A percentile compares a stretch with the other conserved stretches of the same genome.
Conservation (phyloP, 2,113 vertebrate species). For the Solea senegalensis region DNA sequence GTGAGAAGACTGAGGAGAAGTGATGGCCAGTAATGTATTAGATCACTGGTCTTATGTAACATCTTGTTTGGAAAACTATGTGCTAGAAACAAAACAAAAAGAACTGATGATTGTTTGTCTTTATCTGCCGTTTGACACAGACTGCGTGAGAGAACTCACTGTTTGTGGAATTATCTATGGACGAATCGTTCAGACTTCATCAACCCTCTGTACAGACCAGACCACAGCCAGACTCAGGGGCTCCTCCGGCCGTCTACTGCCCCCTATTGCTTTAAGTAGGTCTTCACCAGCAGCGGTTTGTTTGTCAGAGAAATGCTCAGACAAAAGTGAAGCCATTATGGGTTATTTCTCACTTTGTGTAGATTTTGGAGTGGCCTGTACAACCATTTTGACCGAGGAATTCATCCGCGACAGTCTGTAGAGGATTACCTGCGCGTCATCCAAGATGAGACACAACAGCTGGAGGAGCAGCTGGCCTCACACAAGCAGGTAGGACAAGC, state of each 20-base stretch:
- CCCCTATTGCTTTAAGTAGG: conserved; percentile 93
- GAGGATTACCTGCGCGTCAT: conserved; percentile 90
- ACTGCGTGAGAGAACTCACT: conserved; percentile 88
- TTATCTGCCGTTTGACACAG: conserved; percentile 67
- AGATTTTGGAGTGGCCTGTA: conserved; percentile 97
- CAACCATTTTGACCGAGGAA: conserved; percentile 91
- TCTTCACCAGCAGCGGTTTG: neutral
- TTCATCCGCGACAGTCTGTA: conserved; percentile 93
- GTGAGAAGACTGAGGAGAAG: conserved; percentile 4
- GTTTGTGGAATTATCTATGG: conserved; percentile 92
- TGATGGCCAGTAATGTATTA: neutral
- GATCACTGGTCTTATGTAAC: neutral
- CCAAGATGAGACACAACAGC: conserved; percentile 90
- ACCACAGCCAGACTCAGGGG: conserved; percentile 84
- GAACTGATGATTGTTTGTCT: neutral
- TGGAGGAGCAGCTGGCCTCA: conserved; percentile 87
- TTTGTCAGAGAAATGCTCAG: neutral
- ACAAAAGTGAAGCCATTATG: neutral
- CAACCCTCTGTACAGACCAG: conserved; percentile 89
- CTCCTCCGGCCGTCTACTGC: conserved; percentile 83
- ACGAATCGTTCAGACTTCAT: conserved; percentile 85
- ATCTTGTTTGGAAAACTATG: neutral
- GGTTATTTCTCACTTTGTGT: neutral
- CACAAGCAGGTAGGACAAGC: conserved; percentile 83
- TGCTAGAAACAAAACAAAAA: neutral